Conservation (phyloP, 2,888 invertebrate species). For the Linyphia triangularis region DNA sequence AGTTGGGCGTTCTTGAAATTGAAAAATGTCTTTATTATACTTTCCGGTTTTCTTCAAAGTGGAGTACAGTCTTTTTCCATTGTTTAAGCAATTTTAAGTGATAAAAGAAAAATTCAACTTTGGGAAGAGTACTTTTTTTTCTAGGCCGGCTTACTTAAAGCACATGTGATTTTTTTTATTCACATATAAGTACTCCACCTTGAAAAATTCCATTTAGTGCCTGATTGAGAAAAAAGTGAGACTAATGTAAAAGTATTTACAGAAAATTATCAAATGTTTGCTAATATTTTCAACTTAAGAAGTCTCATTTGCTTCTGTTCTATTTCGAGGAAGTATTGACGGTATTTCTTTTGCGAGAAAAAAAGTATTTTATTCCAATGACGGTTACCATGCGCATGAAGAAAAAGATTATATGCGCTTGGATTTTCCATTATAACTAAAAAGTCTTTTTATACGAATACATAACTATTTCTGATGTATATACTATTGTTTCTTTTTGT, state of each 20-base stretch:
- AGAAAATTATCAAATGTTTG: slow-evolving; percentile 51
- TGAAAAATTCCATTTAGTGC: slow-evolving; percentile 70
- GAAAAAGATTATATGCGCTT: slow-evolving; percentile 35
- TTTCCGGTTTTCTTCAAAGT: slow-evolving; percentile 69
- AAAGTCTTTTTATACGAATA: slow-evolving; percentile 53
- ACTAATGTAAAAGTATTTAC: slow-evolving; percentile 62
- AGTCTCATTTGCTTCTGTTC: slow-evolving; percentile 43
- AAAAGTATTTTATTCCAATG: slow-evolving; percentile 58
- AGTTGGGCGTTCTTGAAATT: slow-evolving; percentile 39
- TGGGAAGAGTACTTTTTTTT: neutral
- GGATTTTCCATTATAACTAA: slow-evolving; percentile 34
- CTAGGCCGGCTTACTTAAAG: slow-evolving; percentile 41
- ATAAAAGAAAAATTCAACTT: neutral
- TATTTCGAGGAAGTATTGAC: slow-evolving; percentile 43
- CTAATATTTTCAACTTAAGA: slow-evolving; percentile 26
- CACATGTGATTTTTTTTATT: neutral
- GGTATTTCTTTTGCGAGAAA: slow-evolving; percentile 38
- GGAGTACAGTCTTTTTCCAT: slow-evolving; percentile 41
- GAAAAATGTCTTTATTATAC: slow-evolving; percentile 11
- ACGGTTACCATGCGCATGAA: slow-evolving; percentile 7
- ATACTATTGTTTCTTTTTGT: slow-evolving; percentile 51
- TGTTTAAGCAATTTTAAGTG: neutral
- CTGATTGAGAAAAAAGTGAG: slow-evolving; percentile 70
- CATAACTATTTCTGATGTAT: slow-evolving; percentile 56
- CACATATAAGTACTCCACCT: slow-evolving; percentile 52